A percentile compares a stretch with the other conserved stretches of the same genome.
Conservation (phyloP, 92 coral and sea anemone genomes). For the Metridium senile region DNA sequence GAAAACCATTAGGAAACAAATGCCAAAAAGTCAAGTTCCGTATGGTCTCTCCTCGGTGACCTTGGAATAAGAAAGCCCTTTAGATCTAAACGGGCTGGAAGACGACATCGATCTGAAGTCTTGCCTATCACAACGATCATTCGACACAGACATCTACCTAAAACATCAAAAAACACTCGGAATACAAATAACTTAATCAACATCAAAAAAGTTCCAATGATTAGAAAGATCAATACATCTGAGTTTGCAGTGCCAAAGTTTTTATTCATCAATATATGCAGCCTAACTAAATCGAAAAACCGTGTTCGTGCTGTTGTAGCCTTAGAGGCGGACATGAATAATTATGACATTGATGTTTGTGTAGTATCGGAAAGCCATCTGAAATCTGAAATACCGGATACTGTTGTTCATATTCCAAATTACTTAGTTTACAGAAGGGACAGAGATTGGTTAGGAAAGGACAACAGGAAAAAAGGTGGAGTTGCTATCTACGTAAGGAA, state of each 20-base stretch:
- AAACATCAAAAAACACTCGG: too few species aligned
- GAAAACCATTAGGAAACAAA: too few species aligned
- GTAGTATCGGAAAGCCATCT: slow-evolving; percentile 55
- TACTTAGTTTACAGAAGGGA: slow-evolving; percentile 48
- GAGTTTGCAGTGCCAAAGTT: slow-evolving; percentile 54
- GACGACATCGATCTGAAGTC: too few species aligned
- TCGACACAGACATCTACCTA: too few species aligned
- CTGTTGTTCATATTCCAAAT: slow-evolving; percentile 40
- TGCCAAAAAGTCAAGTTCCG: too few species aligned
- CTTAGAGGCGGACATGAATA: slow-evolving; percentile 44
- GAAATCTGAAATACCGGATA: slow-evolving; percentile 52
- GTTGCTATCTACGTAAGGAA: slow-evolving; percentile 51
- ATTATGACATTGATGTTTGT: slow-evolving; percentile 47
- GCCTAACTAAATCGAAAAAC: slow-evolving; percentile 48
- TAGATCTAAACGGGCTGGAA: too few species aligned
- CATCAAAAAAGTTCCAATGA: not conserved
- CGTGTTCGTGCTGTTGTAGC: slow-evolving; percentile 52
- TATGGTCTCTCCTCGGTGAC: too few species aligned
- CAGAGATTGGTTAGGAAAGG: slow-evolving; percentile 43
- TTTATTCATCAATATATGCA: slow-evolving; percentile 48
- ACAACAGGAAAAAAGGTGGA: slow-evolving; percentile 55
- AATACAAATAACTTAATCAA: not conserved
- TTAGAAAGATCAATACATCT: not conserved
- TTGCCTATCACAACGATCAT: too few species aligned
- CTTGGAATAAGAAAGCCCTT: too few species aligned